These are phyloP conservation scores for Pristionchus mayeri DNA, from an alignment of 2,888 invertebrate species.

Conservation along the genomic window DNA sequence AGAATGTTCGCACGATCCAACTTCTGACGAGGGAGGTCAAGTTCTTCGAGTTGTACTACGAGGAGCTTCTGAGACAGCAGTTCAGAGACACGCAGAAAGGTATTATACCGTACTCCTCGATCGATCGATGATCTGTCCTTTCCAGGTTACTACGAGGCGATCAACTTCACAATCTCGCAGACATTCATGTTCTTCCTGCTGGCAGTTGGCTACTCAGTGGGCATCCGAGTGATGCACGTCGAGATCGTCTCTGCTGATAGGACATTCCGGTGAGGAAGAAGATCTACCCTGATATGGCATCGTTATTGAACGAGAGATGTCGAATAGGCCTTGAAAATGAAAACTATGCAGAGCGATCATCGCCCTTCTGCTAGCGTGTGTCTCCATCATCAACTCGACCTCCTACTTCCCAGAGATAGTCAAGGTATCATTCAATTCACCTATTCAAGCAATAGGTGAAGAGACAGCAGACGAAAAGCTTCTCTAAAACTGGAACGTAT, in stretches of 20 bases:
- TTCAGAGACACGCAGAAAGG: constrained; percentile 61
- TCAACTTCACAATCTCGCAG: constrained; percentile 67
- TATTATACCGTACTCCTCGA: not conserved
- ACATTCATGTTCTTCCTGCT: constrained; percentile 68
- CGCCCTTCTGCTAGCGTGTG: constrained; percentile 65
- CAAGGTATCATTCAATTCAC: constrained; percentile 68
- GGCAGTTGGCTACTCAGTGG: constrained; percentile 62
- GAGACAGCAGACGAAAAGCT: no score
- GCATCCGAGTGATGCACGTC: constrained; percentile 64
- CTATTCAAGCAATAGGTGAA: no score
- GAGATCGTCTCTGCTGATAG: constrained; percentile 56
- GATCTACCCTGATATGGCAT: not conserved
- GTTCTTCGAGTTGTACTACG: constrained; percentile 75
- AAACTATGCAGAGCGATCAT: constrained; percentile 58
- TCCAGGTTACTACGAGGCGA: constrained; percentile 61
- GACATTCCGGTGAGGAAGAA: constrained; percentile 56
- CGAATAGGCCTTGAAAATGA: not conserved
- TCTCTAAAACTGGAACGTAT: no score
- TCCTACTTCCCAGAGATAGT: constrained; percentile 77
- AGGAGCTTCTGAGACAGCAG: constrained; percentile 59
- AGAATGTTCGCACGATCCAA: constrained; percentile 78
- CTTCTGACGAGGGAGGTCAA: constrained; percentile 76
- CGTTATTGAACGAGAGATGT: not conserved
- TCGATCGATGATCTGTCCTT: not conserved
- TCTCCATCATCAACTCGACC: constrained; percentile 69